These are phyloP conservation scores for Thamnophis elegans DNA, from an alignment of 2,797 vertebrate genomes.

Conservation along the genomic window DNA sequence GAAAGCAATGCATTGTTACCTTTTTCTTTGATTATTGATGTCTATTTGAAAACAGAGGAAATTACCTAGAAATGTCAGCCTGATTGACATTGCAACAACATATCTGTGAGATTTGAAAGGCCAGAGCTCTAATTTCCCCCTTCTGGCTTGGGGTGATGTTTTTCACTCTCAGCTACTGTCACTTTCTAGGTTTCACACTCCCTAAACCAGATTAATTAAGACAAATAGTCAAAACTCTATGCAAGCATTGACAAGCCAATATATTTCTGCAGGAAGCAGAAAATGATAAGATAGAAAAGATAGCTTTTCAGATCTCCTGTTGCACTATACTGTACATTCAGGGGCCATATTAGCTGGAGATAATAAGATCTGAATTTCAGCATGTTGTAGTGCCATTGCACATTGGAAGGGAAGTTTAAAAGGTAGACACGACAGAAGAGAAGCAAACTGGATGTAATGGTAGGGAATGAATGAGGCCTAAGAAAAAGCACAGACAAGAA, in stretches of 20 bases:
- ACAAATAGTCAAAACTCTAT: background rate
- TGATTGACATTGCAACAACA: background rate
- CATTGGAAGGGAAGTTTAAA: background rate
- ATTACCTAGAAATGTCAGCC: background rate
- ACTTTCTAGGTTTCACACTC: background rate
- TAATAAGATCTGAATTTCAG: background rate
- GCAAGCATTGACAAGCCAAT: slow-evolving; percentile 3
- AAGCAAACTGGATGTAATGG: background rate
- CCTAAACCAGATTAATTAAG: slow-evolving; percentile 7
- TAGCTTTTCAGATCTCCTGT: background rate
- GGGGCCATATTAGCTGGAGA: background rate
- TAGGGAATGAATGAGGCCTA: background rate
- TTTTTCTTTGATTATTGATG: background rate
- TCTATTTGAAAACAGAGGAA: background rate
- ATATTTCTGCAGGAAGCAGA: background rate
- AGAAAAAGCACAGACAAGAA: background rate
- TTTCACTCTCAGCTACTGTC: background rate
- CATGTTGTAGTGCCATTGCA: background rate
- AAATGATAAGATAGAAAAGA: background rate
- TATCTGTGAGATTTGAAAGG: background rate
- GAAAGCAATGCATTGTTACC: background rate
- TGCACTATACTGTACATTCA: background rate
- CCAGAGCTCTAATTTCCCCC: background rate
- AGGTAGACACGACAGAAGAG: background rate
- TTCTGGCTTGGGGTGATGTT: background rate